Base-by-base conservation (phyloP, 2,888 invertebrate species). In the Dermolepida albohirtum region DNA sequence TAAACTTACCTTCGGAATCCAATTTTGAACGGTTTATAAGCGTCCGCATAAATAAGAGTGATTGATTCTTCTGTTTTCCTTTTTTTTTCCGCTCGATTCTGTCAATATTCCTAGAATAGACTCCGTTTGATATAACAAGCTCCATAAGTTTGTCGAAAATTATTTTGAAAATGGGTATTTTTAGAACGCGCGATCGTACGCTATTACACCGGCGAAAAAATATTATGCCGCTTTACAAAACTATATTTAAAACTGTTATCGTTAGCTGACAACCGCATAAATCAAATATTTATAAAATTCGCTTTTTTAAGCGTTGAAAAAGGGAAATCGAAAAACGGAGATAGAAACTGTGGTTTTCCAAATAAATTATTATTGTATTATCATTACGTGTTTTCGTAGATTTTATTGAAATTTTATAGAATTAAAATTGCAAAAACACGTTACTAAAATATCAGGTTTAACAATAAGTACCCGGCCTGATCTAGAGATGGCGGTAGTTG, bases 41-140 rank as follows among this genome's bases (percentile, higher is more conserved):
- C 29, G 51, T 8, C 12, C 10, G 14, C 14, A 34, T 29, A 52
- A 52, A 52, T 52, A 34, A 29, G 34, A 52, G 27, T 29, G 51
- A 52, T 52, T 29, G 39, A 52, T 52, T 52, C 34, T 49, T 14
- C 51, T 52, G 51, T 52, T 52, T 29, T 27, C 14, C 51, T 12
- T 52, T 29, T 52, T 52, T 29, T 34, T 52, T 27, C 51, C 7
- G n/a, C 6, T 10, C 12, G 34, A 34, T n/a, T 11, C 11, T n/a
- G n/a, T 51, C 27, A 34, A 52, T 52, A 29, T 52, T 52, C 34
- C 34, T 5, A 14, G 34, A 52, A 52, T 52, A 52, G 51, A 52
- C 14, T n/a, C 51, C n/a, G 34, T 14, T 12, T 34, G 34, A 34
- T 34, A 34, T 52, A 52, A 52, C 29, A 47, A 47, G 16, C 8